Evolutionary conservation across 2,888 invertebrate genomes (phyloP).

Genomic region (Melanophora roralis): DNA sequence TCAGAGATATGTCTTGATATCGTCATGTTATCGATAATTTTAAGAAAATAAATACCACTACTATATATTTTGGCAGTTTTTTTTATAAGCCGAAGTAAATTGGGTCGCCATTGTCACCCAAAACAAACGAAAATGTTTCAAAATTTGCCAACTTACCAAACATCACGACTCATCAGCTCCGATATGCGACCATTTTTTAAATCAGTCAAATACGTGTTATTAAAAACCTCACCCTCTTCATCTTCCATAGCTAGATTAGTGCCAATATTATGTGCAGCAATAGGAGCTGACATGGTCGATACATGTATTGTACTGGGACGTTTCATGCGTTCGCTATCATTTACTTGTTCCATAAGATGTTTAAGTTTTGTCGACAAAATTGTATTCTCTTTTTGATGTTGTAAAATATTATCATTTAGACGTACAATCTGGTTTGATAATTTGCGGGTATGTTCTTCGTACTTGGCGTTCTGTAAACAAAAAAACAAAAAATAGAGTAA

Average conservation of each 20-base stretch:
- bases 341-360: slow-evolving; percentile 66
- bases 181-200: slow-evolving; percentile 80
- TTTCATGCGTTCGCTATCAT: slow-evolving; percentile 62
- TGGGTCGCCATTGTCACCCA: too few relatives aligned
- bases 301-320: slow-evolving; percentile 65
- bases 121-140: not conserved
- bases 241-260: slow-evolving; percentile 85
- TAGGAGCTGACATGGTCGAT: slow-evolving; percentile 51
- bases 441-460: slow-evolving; percentile 73
- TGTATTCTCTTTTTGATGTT: slow-evolving; percentile 74
- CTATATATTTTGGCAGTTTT: too few relatives aligned
- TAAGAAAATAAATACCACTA: too few relatives aligned
- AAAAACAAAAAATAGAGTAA: not conserved
- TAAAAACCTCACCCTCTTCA: slow-evolving; percentile 90
- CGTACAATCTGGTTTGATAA: slow-evolving; percentile 74
- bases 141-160: slow-evolving; percentile 65
- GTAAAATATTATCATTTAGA: slow-evolving; percentile 74
- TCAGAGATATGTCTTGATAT: too few relatives aligned
- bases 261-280: slow-evolving; percentile 64
- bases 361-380: slow-evolving; percentile 73
- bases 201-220: slow-evolving; percentile 86
- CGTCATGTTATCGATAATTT: too few relatives aligned
- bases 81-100: too few relatives aligned
- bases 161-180: slow-evolving; percentile 67
- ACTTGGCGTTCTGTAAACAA: slow-evolving; percentile 69